Base-by-base conservation (phyloP, 2,888 invertebrate genomes). In the Orchesella flavescens region DNA sequence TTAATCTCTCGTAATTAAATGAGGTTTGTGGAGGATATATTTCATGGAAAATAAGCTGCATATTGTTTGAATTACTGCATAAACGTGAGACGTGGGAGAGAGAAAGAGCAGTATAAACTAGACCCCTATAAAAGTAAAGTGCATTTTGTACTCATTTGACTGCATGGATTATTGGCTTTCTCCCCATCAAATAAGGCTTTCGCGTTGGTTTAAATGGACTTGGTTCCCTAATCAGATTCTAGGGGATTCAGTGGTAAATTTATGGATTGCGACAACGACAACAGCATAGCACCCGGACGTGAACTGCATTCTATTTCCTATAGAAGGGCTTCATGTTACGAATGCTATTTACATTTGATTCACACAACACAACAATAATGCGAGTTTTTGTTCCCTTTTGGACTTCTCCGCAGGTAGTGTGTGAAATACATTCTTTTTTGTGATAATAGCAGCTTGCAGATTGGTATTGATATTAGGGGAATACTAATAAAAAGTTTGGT, bases 181-280 rank as follows among this genome's bases (percentile, higher is more conserved):
- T 73, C 61, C 61, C 61, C 59, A 57, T 24, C 53, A 73, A 44
- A 55, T 4, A 34, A 34, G 34, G 34, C 34, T 34, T 34, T 24
- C 23, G 34, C 53, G 15, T n/a, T 49, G 21, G 46, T 55, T 65
- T 49, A 75, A 75, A 49, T 65, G 74, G 53, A 75, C 74, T 75
- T 75, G 74, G 63, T 75, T 53, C 74, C 74, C 65, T 75, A 75
- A 75, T 75, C 74, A 75, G 74, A 75, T 75, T 65, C 49, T 43
- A 46, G 46, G 63, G 17, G 19, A 19, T 19, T 7, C 34, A 7
- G 72, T 72, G 55, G 69, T 46, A 55, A 21, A 34, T 34, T 34
- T 34, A 34, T 34, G 34, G 34, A 34, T 34, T 4, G 34, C n/a
- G n/a, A n/a, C n/a, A n/a, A n/a, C n/a, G n/a, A n/a, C n/a, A n/a